These are phyloP conservation scores for Amphiduros pacificus DNA, from an alignment of 2,888 invertebrate genomes.

Conservation along the genomic window DNA sequence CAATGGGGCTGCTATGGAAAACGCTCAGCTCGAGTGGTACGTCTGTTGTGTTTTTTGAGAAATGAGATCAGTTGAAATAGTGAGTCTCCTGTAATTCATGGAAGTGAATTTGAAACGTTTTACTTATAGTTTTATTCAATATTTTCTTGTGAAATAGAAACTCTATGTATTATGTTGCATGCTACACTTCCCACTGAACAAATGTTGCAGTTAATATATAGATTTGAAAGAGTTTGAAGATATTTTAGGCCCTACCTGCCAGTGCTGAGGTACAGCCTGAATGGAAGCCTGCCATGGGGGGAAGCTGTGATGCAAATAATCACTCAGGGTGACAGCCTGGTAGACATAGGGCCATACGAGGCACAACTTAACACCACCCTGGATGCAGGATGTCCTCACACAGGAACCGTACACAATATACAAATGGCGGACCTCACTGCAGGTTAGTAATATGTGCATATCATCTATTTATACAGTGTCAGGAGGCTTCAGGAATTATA, in stretches of 20 bases:
- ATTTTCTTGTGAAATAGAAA: no score
- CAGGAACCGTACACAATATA: not conserved
- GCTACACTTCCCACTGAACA: no score
- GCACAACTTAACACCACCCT: not conserved
- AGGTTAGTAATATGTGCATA: not conserved
- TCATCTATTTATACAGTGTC: no score
- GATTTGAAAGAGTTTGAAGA: no score
- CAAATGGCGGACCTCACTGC: not conserved
- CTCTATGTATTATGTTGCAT: no score
- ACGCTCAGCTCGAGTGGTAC: not conserved
- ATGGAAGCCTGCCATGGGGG: conserved; percentile 14
- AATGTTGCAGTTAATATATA: no score
- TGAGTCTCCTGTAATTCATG: no score
- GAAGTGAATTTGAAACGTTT: no score
- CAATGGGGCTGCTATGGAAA: not conserved
- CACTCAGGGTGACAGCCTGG: conserved; percentile 8
- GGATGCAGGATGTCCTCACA: not conserved
- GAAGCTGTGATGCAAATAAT: conserved; percentile 19
- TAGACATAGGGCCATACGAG: conserved; percentile 14
- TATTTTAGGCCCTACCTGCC: conserved; percentile 26
- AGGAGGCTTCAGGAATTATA: no score
- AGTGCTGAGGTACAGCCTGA: conserved; percentile 27
- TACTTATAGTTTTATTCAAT: no score
- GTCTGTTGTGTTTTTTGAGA: not conserved
- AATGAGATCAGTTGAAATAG: not conserved